These are phyloP conservation scores for Oxystoma pomonae DNA, from an alignment of 2,888 invertebrate genomes.

Conservation along the genomic window DNA sequence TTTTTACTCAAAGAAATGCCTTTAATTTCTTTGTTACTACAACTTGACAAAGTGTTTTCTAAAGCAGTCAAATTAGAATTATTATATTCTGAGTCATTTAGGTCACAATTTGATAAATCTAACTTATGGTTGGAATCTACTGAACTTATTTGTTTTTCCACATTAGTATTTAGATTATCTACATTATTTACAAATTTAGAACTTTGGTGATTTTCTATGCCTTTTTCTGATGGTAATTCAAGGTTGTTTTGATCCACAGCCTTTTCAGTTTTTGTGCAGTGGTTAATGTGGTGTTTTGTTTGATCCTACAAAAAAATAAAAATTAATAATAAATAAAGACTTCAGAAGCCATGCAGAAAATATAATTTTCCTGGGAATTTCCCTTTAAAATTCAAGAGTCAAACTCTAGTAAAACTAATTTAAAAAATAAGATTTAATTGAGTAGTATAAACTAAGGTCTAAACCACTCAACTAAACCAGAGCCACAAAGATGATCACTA, in stretches of 20 bases:
- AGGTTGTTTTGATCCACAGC: not conserved
- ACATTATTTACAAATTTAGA: constrained; percentile 15
- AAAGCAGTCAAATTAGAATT: constrained; percentile 12
- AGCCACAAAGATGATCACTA: too few relatives aligned
- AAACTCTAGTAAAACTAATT: too few relatives aligned
- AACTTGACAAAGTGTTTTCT: too few relatives aligned
- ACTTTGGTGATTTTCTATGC: constrained; percentile 18
- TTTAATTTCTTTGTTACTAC: too few relatives aligned
- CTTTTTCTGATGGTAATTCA: not conserved
- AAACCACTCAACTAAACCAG: too few relatives aligned
- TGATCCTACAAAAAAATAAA: not conserved
- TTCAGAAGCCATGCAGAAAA: too few relatives aligned
- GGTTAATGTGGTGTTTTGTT: not conserved
- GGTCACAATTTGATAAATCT: constrained; percentile 25
- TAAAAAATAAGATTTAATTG: too few relatives aligned
- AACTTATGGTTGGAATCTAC: constrained; percentile 19
- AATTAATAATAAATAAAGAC: too few relatives aligned
- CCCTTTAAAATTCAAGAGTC: too few relatives aligned
- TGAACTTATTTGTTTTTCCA: constrained; percentile 19
- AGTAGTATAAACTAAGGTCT: too few relatives aligned
- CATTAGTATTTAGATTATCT: constrained; percentile 17
- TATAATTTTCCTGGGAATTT: too few relatives aligned
- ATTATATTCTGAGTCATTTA: constrained; percentile 18
- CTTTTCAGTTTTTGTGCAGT: not conserved
- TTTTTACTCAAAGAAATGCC: too few relatives aligned